phyloP scores from a whole-genome alignment of 2,113 vertebrate genomes.

The Proteles cristata region DNA sequence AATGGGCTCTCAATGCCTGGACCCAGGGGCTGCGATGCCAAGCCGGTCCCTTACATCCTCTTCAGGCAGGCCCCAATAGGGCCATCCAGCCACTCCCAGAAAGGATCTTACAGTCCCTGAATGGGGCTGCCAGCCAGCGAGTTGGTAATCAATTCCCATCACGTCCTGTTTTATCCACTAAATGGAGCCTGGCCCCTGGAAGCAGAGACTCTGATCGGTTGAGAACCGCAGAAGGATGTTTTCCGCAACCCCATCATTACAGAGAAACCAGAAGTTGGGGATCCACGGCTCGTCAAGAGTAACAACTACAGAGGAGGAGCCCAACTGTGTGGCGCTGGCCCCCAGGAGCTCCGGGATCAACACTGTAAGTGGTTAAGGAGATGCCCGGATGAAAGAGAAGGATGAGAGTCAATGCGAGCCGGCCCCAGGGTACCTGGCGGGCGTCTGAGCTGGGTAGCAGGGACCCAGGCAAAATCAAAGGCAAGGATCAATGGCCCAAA shows the following conservation, averaged over 20 bases:
- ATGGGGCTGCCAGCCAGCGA: rapidly evolving
- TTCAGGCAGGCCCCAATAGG: neutral
- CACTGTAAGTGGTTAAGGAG: neutral
- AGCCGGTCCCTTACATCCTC: neutral
- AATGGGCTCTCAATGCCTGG: neutral
- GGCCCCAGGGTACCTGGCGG: neutral
- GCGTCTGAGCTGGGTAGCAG: neutral
- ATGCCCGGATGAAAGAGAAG: neutral
- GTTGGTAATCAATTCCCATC: neutral
- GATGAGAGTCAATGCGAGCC: neutral
- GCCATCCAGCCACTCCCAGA: neutral
- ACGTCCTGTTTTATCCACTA: neutral
- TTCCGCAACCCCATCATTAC: neutral
- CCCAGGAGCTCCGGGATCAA: neutral
- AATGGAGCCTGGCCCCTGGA: neutral
- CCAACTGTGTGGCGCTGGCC: rapidly evolving
- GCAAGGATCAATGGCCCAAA: neutral
- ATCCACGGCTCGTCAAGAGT: neutral
- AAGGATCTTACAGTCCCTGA: neutral
- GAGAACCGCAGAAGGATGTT: neutral
- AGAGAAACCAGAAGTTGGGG: neutral
- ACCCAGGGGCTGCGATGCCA: neutral
- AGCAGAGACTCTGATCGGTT: neutral
- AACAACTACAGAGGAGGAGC: neutral
- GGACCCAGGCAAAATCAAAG: neutral